Conservation (phyloP, 2,113 vertebrate species). For the Balaenoptera acutorostrata region DNA sequence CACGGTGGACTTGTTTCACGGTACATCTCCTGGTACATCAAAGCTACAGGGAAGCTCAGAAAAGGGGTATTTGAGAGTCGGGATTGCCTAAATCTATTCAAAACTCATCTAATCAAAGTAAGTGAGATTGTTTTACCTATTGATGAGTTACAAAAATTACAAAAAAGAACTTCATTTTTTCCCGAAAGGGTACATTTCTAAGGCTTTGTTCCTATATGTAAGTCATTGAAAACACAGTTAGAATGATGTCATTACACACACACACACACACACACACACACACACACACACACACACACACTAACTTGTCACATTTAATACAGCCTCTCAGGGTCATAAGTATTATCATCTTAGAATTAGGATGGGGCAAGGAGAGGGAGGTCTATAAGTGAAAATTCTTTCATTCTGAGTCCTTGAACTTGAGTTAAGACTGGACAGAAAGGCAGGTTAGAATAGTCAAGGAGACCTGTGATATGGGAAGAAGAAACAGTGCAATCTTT, state of each 20-base stretch:
- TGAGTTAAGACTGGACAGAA: not conserved
- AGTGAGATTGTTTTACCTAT: not conserved
- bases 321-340: not conserved
- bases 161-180: not conserved
- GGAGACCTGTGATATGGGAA: not conserved
- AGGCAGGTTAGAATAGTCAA: not conserved
- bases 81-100: not conserved
- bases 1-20: not conserved
- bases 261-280: not conserved
- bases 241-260: not conserved
- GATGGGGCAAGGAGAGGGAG: not conserved
- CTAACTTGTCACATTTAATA: not conserved
- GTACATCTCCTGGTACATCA: too few species aligned
- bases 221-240: not conserved
- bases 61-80: not conserved
- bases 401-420: not conserved
- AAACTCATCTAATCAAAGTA: not conserved
- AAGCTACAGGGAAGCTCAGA: not conserved
- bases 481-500: not conserved
- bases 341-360: not conserved
- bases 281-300: not conserved
- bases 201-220: not conserved
- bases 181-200: not conserved
- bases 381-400: not conserved
- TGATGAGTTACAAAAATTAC: not conserved